These are phyloP conservation scores for Nemoura dubitans DNA, from an alignment of 2,888 invertebrate species.

Conservation along the genomic window DNA sequence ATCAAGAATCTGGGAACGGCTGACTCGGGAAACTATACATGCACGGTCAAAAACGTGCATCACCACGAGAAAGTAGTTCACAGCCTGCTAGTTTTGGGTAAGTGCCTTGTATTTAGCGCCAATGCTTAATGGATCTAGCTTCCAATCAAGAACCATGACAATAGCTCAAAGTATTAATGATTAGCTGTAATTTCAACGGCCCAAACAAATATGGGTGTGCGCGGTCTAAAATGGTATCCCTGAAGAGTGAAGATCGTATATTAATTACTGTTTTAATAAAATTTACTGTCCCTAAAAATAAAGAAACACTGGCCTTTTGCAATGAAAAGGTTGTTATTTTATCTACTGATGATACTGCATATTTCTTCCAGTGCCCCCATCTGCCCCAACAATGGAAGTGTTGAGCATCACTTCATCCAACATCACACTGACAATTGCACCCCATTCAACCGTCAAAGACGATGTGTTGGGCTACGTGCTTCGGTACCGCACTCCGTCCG, in stretches of 20 bases:
- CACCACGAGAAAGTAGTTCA: conserved; percentile 51
- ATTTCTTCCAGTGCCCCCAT: conserved; percentile 58
- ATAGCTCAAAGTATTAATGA: no score
- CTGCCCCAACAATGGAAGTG: conserved; percentile 58
- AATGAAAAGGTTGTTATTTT: no score
- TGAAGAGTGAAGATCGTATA: no score
- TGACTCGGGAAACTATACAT: conserved; percentile 54
- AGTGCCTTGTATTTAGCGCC: no score
- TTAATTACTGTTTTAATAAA: no score
- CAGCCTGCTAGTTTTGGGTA: conserved; percentile 53
- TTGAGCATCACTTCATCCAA: conserved; percentile 59
- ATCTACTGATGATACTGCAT: background rate
- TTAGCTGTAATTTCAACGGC: no score
- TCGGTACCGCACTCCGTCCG: conserved; percentile 54
- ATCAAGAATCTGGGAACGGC: conserved; percentile 54
- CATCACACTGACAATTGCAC: conserved; percentile 55
- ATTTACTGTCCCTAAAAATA: no score
- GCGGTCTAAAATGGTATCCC: no score
- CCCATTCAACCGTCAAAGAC: conserved; percentile 49
- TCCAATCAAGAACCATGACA: no score
- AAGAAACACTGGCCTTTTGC: no score
- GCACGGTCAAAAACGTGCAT: conserved; percentile 52
- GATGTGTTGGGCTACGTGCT: conserved; percentile 54
- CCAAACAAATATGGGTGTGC: no score
- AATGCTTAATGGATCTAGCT: no score